Base-by-base conservation (phyloP, 92 coral and sea anemone species). In the Chrysogorgia sp. region DNA sequence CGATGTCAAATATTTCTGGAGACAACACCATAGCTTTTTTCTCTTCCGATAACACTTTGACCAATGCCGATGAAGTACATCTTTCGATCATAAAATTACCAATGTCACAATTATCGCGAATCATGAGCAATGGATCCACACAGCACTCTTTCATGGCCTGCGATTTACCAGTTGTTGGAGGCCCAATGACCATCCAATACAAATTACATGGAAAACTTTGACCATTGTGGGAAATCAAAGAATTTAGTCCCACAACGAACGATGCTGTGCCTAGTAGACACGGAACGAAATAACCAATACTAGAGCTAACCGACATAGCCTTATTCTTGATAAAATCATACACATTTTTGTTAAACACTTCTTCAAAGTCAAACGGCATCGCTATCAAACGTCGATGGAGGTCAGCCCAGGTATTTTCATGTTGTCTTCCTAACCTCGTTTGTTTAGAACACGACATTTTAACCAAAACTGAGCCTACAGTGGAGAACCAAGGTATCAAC, bases 131-230 rank as follows among this genome's bases (percentile, higher is more conserved):
- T 22, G 82, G 82, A 29, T 80, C 77, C 20, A 85, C 34, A 10
- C 85, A 30, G 0, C 75, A 80, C 19, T 86, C 81, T 35, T 81
- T 86, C 53, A 81, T 43, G 0, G 68, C 86, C 20, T 81, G 90
- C 14, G 83, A 81, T 63, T 74, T 86, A 5, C 89, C 85, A 29
- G 82, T 85, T 7, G 79, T 67, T 7, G 83, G 86, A 17, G 83
- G 90, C 17, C 86, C 85, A 33, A 81, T 40, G 30, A 81, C 65
- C 19, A 70, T n/a, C 57, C 61, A 21, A 69, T 71, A 60, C 1
- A 71, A 19, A 32, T 81, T 81, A 24, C 52, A 33, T 10, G 74
- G 80, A 45, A 70, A 60, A 66, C 35, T 40, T 26, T 50, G 76
- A 58, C 68, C 63, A 10, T 79, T 75, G 64, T 72, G 48, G 47